Evolutionary conservation across 2,888 invertebrate genomes (phyloP).

Genomic region (Argyresthia goedartella): DNA sequence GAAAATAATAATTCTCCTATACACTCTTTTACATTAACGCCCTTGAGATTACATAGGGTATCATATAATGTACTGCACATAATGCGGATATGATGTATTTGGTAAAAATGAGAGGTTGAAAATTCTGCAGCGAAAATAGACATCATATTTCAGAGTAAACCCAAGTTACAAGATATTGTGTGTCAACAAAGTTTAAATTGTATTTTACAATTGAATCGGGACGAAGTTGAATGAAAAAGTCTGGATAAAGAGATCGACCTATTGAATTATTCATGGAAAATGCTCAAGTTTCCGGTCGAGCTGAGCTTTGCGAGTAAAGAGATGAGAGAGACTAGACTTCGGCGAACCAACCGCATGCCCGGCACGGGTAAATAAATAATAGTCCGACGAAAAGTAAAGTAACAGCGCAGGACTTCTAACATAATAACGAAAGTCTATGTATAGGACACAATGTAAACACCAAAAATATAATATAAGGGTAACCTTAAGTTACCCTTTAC

Average conservation of each 20-base stretch:
- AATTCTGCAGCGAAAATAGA: conserved; percentile 9
- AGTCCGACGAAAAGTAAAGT: background rate
- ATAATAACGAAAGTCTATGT: no score
- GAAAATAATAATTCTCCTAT: no score
- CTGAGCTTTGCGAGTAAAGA: conserved; percentile 12
- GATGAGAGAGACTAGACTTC: background rate
- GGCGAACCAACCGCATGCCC: background rate
- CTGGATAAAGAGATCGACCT: conserved; percentile 30
- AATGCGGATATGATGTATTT: no score
- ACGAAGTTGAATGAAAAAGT: conserved; percentile 27
- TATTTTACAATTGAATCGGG: background rate
- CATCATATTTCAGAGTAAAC: background rate
- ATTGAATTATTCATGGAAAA: conserved; percentile 60
- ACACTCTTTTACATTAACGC: no score
- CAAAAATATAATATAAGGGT: no score
- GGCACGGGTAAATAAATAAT: background rate
- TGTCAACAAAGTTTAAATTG: background rate
- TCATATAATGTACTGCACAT: background rate
- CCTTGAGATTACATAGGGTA: no score
- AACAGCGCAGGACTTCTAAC: background rate
- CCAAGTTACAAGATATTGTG: no score
- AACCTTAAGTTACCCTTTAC: no score
- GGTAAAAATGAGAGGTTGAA: conserved; percentile 12
- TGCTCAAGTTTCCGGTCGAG: conserved; percentile 36
- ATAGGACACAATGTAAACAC: no score